Percentiles rank a stretch among this genome's conserved stretches.
Conservation (phyloP, 2,113 vertebrate genomes). For the Columba livia region DNA sequence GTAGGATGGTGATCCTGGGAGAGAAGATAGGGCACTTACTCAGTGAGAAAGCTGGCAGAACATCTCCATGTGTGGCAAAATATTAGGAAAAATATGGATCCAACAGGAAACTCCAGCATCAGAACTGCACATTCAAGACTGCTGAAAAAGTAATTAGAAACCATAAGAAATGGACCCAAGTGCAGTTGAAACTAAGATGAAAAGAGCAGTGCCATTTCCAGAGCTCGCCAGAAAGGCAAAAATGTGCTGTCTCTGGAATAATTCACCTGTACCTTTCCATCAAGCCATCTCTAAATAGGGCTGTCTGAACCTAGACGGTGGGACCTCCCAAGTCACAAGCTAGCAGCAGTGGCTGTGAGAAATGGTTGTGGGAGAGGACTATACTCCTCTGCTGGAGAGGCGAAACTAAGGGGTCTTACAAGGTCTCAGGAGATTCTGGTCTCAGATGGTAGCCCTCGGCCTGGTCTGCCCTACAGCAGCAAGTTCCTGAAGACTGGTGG, state of each 20-base stretch:
- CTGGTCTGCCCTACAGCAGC: rapidly evolving
- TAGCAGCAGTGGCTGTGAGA: neutral
- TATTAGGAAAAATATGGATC: neutral
- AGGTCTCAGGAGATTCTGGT: neutral
- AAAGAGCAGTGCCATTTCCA: neutral
- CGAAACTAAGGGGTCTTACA: neutral
- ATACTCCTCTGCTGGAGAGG: neutral
- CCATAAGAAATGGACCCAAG: neutral
- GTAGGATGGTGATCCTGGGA: neutral
- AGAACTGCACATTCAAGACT: neutral
- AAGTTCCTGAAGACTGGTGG: neutral
- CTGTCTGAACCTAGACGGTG: neutral
- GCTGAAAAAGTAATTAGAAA: neutral
- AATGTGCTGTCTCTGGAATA: neutral
- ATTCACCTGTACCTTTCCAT: neutral
- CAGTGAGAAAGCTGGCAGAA: neutral
- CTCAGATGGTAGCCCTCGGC: neutral
- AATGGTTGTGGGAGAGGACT: neutral
- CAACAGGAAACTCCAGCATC: neutral
- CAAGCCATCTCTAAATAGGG: neutral
- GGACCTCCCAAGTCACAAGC: neutral
- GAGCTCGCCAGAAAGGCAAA: neutral
- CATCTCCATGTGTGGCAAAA: rapidly evolving
- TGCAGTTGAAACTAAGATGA: neutral
- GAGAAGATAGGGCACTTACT: neutral